Evolutionary conservation across 2,888 invertebrate species (phyloP).

Genomic region (Salticus scenicus): DNA sequence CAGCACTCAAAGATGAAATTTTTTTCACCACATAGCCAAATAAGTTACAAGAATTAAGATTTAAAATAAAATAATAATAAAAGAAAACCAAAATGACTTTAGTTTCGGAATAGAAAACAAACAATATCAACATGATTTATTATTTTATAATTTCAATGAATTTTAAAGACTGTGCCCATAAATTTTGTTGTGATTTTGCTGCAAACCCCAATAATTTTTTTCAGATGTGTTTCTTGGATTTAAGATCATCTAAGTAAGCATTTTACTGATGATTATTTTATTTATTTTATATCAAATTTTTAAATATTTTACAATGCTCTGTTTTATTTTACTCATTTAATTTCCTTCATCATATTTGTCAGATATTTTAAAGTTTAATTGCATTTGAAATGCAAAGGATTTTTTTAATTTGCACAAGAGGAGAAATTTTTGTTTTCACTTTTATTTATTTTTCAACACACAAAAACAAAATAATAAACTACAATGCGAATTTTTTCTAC

Average conservation of each 20-base stretch:
- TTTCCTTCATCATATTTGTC: neutral
- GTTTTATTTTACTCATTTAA: neutral
- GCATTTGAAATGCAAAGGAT: too few relatives aligned
- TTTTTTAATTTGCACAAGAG: too few relatives aligned
- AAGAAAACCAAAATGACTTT: neutral
- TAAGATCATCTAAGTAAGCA: conserved; percentile 17
- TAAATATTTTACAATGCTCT: neutral
- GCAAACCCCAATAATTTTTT: neutral
- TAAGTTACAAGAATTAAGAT: neutral
- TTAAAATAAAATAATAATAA: too few relatives aligned
- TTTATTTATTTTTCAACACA: too few relatives aligned
- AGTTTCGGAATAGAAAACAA: neutral
- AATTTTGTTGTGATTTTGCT: neutral
- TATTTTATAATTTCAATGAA: neutral
- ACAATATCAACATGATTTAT: neutral
- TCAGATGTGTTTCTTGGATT: conserved; percentile 1
- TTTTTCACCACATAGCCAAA: neutral
- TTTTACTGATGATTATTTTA: neutral
- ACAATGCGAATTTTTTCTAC: too few relatives aligned
- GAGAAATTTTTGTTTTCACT: too few relatives aligned
- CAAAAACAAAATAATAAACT: too few relatives aligned
- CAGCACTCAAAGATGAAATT: conserved; percentile 18
- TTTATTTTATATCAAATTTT: neutral
- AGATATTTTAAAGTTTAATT: too few relatives aligned
- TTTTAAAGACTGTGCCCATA: neutral